Conservation (phyloP, 2,113 vertebrate species). For the Anoura caudifer region DNA sequence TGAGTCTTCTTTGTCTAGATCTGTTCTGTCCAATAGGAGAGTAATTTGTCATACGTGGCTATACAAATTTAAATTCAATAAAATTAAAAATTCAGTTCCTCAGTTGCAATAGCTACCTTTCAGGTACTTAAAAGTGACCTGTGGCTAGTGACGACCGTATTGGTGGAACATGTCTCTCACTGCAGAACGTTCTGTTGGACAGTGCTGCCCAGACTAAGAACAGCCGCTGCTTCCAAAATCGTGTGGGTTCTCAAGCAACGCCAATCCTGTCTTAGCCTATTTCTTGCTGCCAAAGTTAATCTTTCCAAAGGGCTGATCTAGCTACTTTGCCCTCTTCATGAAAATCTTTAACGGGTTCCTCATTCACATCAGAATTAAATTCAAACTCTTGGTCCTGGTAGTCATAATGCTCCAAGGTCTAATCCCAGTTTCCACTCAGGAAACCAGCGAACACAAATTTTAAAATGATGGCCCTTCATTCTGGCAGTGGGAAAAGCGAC, state of each 20-base stretch:
- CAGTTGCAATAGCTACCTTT: not conserved
- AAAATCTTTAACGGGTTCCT: not conserved
- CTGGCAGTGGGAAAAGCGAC: not conserved
- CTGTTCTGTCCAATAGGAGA: not conserved
- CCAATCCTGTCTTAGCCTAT: not conserved
- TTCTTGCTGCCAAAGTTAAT: not conserved
- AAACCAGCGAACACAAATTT: not conserved
- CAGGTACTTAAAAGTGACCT: not conserved
- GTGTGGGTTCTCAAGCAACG: not conserved
- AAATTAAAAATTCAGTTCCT: not conserved
- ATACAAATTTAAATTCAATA: not conserved
- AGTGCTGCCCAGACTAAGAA: not conserved
- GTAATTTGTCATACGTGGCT: not conserved
- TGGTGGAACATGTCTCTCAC: not conserved
- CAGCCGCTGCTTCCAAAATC: not conserved
- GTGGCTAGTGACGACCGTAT: not conserved
- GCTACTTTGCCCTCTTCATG: not conserved
- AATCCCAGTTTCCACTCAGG: not conserved
- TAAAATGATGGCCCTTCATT: not conserved
- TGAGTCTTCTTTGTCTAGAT: not conserved
- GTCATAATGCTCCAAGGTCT: not conserved
- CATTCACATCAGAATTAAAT: constrained; percentile 10
- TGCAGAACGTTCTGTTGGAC: not conserved
- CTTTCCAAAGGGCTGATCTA: not conserved
- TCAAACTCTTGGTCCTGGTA: not conserved